Conservation (phyloP, 2,888 invertebrate species). For the Drosophila cracens region DNA sequence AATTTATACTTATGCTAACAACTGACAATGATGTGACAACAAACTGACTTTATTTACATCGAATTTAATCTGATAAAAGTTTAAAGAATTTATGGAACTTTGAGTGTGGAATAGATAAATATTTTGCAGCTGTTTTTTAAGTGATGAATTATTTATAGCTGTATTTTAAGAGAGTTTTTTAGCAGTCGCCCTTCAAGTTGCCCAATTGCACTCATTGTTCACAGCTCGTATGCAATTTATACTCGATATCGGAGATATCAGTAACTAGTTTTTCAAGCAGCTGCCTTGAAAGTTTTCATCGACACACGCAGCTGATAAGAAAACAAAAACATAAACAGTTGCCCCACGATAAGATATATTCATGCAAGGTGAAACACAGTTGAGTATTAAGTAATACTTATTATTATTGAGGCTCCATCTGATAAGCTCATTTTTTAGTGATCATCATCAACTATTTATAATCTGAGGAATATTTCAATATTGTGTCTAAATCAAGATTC, state of each 20-base stretch:
- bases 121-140: not conserved
- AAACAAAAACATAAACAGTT: conserved; percentile 19
- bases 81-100: not conserved
- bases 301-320: conserved; percentile 30
- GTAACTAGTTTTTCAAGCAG: conserved; percentile 12
- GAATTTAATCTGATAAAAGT: not conserved
- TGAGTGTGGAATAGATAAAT: not conserved
- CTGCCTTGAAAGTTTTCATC: conserved; percentile 32
- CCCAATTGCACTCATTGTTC: not conserved
- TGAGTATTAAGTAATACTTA: conserved; percentile 29
- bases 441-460: not conserved
- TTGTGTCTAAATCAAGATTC: not conserved
- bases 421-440: not conserved
- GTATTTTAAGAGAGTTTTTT: not conserved
- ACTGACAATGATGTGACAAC: conserved; percentile 10
- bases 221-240: not conserved
- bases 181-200: not conserved
- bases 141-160: not conserved
- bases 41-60: not conserved
- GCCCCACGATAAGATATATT: conserved; percentile 47
- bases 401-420: not conserved
- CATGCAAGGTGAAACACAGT: not conserved
- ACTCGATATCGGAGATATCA: conserved; percentile 13
- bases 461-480: not conserved
- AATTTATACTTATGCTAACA: not conserved